These are phyloP conservation scores for Denticeps clupeoides DNA, from an alignment of 2,797 vertebrate genomes.

Conservation along the genomic window DNA sequence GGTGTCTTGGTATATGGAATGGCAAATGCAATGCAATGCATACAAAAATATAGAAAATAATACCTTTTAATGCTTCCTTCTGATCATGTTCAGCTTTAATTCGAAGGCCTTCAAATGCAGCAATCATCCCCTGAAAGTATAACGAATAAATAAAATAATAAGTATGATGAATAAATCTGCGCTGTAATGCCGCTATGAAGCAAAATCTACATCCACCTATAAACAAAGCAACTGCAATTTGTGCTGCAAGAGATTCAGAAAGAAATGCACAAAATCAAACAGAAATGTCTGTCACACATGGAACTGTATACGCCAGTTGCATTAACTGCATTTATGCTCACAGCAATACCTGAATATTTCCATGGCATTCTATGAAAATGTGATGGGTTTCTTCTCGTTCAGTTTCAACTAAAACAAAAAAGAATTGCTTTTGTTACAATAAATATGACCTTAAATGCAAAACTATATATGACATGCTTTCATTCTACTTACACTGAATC, in stretches of 20 bases:
- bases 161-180: too few species aligned
- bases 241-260: too few species aligned
- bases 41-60: conserved; percentile 17
- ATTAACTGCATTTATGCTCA: too few species aligned
- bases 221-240: too few species aligned
- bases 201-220: too few species aligned
- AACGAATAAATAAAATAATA: conserved; percentile 11
- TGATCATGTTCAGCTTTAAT: conserved; percentile 68
- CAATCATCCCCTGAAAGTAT: conserved; percentile 71
- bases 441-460: not conserved
- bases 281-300: too few species aligned
- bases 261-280: too few species aligned
- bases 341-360: conserved; percentile 72
- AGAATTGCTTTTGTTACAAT: not conserved
- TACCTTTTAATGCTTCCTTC: conserved; percentile 74
- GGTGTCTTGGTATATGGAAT: too few species aligned
- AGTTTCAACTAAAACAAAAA: conserved; percentile 64
- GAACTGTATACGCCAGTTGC: too few species aligned
- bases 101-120: conserved; percentile 74
- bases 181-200: too few species aligned
- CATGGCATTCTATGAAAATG: conserved; percentile 66
- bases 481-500: conserved; percentile 68
- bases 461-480: not conserved
- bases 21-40: not conserved
- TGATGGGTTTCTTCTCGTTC: conserved; percentile 82